A percentile compares a stretch with the other conserved stretches of the same genome.
These are phyloP conservation scores for Chroicocephalus ridibundus DNA, from an alignment of 2,113 vertebrate species.

Conservation along the genomic window DNA sequence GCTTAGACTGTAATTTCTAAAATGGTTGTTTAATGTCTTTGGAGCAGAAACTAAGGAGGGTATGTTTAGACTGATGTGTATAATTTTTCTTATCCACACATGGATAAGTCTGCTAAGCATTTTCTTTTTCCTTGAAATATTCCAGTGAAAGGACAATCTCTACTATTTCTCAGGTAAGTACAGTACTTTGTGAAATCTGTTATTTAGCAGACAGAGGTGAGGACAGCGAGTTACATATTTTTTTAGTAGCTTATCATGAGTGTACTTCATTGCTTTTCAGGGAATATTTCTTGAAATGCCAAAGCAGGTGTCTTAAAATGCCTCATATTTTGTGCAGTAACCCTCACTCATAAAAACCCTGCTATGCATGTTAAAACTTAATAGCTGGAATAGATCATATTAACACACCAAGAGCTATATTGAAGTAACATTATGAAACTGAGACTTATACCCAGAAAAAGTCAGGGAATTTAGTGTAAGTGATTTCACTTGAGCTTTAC, in stretches of 20 bases:
- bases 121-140: not conserved
- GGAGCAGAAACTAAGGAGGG: not conserved
- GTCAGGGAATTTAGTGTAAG: conserved; percentile 31
- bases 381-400: conserved; percentile 65
- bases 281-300: conserved; percentile 66
- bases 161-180: not conserved
- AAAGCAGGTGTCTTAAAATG: conserved; percentile 68
- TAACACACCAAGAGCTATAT: conserved; percentile 39
- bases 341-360: conserved; percentile 39
- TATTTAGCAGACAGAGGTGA: not conserved
- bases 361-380: conserved; percentile 58
- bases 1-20: not conserved
- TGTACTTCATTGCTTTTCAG: conserved; percentile 42
- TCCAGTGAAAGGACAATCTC: not conserved
- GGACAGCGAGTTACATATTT: not conserved
- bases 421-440: conserved; percentile 56
- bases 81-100: not conserved
- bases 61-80: not conserved
- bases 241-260: conserved; percentile 26
- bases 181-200: not conserved
- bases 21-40: not conserved
- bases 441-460: conserved; percentile 12
- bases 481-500: conserved; percentile 15
- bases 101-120: not conserved
- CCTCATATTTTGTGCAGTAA: conserved; percentile 45